Evolutionary conservation across 2,888 invertebrate species (phyloP).

Genomic region (Agrochola lychnidis): DNA sequence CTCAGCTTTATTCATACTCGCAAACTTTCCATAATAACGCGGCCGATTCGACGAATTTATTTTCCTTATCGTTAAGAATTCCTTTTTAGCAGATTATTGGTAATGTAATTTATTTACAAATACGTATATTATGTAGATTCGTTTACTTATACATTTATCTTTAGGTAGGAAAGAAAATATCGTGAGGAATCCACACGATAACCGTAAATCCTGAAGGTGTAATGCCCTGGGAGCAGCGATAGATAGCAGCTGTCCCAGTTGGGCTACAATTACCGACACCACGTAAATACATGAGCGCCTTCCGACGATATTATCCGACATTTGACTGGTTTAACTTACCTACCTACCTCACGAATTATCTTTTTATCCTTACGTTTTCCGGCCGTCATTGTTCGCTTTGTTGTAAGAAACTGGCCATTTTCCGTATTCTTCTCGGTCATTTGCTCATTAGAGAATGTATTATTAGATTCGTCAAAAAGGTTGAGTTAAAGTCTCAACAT

Average conservation of each 20-base stretch:
- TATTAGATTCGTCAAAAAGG: constrained; percentile 7
- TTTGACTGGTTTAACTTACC: constrained; percentile 41
- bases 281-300: constrained; percentile 45
- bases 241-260: constrained; percentile 41
- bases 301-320: constrained; percentile 35
- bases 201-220: constrained; percentile 56
- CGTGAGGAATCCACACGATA: constrained; percentile 23
- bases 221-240: constrained; percentile 41
- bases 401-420: constrained; percentile 44
- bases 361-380: constrained; percentile 29
- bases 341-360: constrained; percentile 40
- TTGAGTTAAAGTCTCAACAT: neutral
- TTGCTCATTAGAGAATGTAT: constrained; percentile 36
- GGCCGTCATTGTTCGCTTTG: constrained; percentile 42
- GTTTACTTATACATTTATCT: constrained; percentile 33
- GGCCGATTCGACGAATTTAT: constrained; percentile 35
- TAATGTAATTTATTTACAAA: constrained; percentile 43
- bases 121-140: constrained; percentile 38
- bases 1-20: constrained; percentile 44
- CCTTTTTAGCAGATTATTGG: constrained; percentile 38
- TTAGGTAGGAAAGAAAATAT: constrained; percentile 39
- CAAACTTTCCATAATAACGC: constrained; percentile 42
- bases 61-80: constrained; percentile 51
- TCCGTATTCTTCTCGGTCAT: constrained; percentile 30
- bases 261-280: constrained; percentile 43